Evolutionary conservation across 2,797 vertebrate species (phyloP), one percentile per base, ranked within the genome.

Genomic region (Selene dorsalis): DNA sequence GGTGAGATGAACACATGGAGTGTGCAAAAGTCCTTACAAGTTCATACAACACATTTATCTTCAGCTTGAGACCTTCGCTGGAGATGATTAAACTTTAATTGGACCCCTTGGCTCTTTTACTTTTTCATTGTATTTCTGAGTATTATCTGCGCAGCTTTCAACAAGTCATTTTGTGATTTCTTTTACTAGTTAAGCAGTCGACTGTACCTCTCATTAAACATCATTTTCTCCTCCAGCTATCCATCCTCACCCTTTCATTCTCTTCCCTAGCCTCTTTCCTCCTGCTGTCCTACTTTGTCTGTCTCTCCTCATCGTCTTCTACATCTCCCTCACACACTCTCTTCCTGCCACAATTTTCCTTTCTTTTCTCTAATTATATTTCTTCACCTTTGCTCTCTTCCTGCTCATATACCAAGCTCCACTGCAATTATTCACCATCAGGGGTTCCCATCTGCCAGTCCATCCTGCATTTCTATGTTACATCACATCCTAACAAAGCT

Each of bases 41-140:
- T 50, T 35, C 59, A 71, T 55, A 71, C 61, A 68, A 69, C 28
- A 50, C 52, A 60, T 82, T 66, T 59, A 77, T 79, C 53, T 68
- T 39, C 12, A 26, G 24, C 74, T 47, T 71, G 43, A 77, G 71
- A 73, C 61, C 14, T 74, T 75, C 64, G 57, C 35, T 55, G n/a
- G 30, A 70, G 62, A 73, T 69, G 0, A 71, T 80, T 57, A 35
- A 75, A 75, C 47, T 85, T 83, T 79, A 86, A 83, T 82, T 74
- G 62, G 55, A 70, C 28, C 48, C 26, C 35, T 72, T 57, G 39
- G 43, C 73, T 73, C 7, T 20, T 10, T 24, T 41, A 64, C 38
- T 18, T 74, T n/a, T 73, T 12, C 53, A 35, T 56, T 70, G 26
- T 65, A 43, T 58, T 13, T 2, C 41, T 79, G 53, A 18, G 78